phyloP scores from a whole-genome alignment of 1,140 invertebrate species.

The Euborellia annulipes region DNA sequence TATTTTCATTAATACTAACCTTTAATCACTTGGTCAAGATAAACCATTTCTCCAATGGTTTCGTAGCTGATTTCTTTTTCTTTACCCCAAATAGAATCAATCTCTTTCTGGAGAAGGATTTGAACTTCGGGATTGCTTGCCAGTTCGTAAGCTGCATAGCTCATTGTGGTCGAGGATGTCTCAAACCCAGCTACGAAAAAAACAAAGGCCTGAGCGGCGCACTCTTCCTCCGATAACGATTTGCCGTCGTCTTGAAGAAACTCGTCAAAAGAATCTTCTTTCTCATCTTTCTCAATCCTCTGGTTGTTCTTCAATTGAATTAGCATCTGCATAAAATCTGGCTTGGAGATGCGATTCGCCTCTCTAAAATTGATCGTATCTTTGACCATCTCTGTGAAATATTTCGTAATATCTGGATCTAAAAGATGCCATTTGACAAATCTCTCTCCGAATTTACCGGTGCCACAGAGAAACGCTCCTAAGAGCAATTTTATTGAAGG shows the following conservation, averaged over 20 bases:
- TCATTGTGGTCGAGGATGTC: slow-evolving; percentile 27
- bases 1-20: too few relatives aligned
- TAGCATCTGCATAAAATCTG: slow-evolving; percentile 21
- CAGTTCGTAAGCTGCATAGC: slow-evolving; percentile 21
- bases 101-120: slow-evolving; percentile 25
- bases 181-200: slow-evolving; percentile 38
- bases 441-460: background rate
- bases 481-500: too few relatives aligned
- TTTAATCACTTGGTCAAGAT: slow-evolving; percentile 3
- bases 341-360: slow-evolving; percentile 8
- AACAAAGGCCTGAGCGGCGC: slow-evolving; percentile 34
- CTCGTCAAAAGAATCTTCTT: too few relatives aligned
- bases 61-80: slow-evolving; percentile 21
- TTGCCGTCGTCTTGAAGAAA: slow-evolving; percentile 12
- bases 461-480: background rate
- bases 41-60: slow-evolving; percentile 18
- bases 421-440: too few relatives aligned
- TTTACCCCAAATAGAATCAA: slow-evolving; percentile 18
- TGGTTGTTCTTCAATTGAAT: slow-evolving; percentile 16
- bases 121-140: slow-evolving; percentile 29
- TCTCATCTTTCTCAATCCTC: too few relatives aligned
- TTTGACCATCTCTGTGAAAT: slow-evolving; percentile 13
- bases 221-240: slow-evolving; percentile 18
- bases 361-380: slow-evolving; percentile 16
- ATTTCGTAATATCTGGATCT: slow-evolving; percentile 9